Base-by-base conservation (phyloP, 2,888 invertebrate genomes). In the Nemurella pictetii region DNA sequence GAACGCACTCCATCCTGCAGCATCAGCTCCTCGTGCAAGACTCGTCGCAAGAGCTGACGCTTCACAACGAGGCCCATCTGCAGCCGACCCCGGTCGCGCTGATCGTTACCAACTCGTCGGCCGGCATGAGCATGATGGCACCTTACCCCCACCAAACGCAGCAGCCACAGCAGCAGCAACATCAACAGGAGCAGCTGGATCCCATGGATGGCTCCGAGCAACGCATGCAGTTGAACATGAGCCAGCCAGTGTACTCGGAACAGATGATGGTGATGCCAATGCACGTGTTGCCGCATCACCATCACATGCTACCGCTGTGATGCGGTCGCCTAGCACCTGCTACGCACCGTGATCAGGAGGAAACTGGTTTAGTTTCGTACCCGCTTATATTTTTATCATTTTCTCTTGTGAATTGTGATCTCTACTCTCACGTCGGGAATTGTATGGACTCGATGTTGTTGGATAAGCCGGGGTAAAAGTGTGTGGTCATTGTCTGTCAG, bases 271-370 rank as follows among this genome's bases (percentile, higher is more conserved):
- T 32, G 28, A 85, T 85, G 83, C 77, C 81, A 28, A 83, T 84
- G 32, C 73, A 80, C 4, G 28, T 27, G 28, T 12, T 78, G 30
- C 78, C 78, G 5, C 78, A 78, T 30, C 84, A 85, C 27, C 85
- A 85, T 25, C 84, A 84, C 78, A 84, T 85, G 83, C 83, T 85
- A 5, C 85, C 85, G 15, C 84, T 84, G 35, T 85, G 84, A 85
- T 82, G 36, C 55, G 20, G n/a, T n/a, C n/a, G n/a, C n/a, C 55
- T 20, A 55, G 5, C 55, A 55, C 55, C 3, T 55, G 55, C 25
- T 55, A 12, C 55, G 4, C 4, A 7, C 35, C 12, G 35, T 35
- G 4, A 7, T 7, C 35, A 35, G 35, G n/a, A 35, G 5, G 35
- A 35, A 7, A 35, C 35, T 35, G 12, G 5, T 7, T 35, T 35